Base-by-base conservation (phyloP, 1,140 invertebrate species). In the Dufourea novaeangliae region DNA sequence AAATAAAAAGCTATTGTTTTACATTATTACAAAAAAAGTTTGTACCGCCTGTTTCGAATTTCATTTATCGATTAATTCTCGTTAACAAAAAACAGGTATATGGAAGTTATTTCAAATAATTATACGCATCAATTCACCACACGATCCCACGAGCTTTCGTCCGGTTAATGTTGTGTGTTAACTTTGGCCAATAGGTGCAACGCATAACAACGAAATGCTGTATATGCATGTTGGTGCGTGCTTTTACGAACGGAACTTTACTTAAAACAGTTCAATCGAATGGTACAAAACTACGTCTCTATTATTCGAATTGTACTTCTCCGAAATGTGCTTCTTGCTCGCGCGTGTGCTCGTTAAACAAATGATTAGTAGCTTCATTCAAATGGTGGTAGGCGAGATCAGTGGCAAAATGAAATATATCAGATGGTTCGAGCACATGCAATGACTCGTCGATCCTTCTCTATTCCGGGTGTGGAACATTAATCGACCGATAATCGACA, bases 351-450 rank as follows among this genome's bases (percentile, higher is more conserved):
- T 82, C 83, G 79, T 86, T 86, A 85, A 85, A 57, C 17, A 84
- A 82, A 76, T 76, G 66, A 85, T 86, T 86, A 86, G 82, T 86
- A 85, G 76, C 83, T 72, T 85, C 79, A 86, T 86, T 82, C 79
- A 82, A 56, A 61, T 75, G 84, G 67, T 85, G 79, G 62, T 84
- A 82, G 84, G 84, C 72, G 72, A 84, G 83, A 66, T 82, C 74
- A 79, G 52, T 85, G 77, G 75, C 64, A 72, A 69, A 75, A 76
- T 84, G 70, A 84, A 61, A 75, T 85, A 75, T 85, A 79, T 84
- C 82, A 52, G 67, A 81, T 67, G 75, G 37, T 74, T 84, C 75
- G 83, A 81, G 68, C 79, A 81, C 83, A 84, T 85, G 83, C 83
- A 85, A 79, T 76, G 71, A 80, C 25, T 79, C 37, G 17, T 67